Base-by-base conservation (phyloP, 2,888 invertebrate genomes). In the Caenorhabditis parvicauda region DNA sequence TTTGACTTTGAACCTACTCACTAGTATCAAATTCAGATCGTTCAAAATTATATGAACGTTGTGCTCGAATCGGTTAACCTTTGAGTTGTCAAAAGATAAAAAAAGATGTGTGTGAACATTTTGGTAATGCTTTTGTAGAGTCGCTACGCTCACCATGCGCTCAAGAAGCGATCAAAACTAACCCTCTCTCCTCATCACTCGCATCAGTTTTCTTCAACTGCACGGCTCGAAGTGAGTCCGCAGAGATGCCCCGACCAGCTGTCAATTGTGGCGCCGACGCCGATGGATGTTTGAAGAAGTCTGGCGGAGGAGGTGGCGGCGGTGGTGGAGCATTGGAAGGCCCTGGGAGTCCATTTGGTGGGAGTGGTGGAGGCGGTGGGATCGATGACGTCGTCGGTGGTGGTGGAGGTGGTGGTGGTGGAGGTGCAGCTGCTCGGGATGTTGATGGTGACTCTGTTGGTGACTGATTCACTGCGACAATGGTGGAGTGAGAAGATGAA, bases 351-450 rank as follows among this genome's bases (percentile, higher is more conserved):
- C 39, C 7, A 9, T n/a, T 39, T 39, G n/a, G 22, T 3, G 48
- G 22, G 2, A 25, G 2, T 22, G 48, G 37, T 24, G 48, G 24
- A 14, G 48, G n/a, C n/a, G n/a, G n/a, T 42, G 51, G 14, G 29
- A 25, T 48, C 4, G 37, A 41, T 12, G 25, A 28, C 7, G 29
- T n/a, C n/a, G n/a, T n/a, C n/a, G 72, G 63, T 12, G 82, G 82
- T 4, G 83, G 83, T n/a, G 81, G 76, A 19, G 83, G 83, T 5
- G 77, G 74, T 25, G 70, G 68, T 17, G 64, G 69, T 9, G 69
- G 61, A 7, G 69, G 66, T 32, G 69, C 59, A 28, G 69, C 68
- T 4, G 67, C 69, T n/a, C 55, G 46, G 19, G 69, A 61, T 9
- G 66, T 63, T 14, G 69, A 64, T 17, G 66, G 54, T 28, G 54